Evolutionary conservation across 2,113 vertebrate genomes (phyloP).

Genomic region (Tauraco erythrolophus): DNA sequence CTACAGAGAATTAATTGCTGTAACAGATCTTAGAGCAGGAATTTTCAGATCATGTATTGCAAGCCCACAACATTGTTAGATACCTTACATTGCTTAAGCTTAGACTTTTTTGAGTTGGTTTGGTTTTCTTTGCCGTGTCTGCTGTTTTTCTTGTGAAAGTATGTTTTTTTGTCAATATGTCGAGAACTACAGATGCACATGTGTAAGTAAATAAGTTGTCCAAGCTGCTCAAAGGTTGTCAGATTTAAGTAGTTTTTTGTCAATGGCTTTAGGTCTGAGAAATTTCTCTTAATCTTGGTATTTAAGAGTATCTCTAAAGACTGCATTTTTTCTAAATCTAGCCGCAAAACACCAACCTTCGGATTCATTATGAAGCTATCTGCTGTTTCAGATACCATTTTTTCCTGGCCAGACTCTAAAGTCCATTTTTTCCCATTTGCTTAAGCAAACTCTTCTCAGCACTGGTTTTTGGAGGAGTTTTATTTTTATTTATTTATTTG

Average conservation of each 20-base stretch:
- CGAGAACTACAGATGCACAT: not conserved
- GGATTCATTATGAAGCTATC: not conserved
- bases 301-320: not conserved
- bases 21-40: not conserved
- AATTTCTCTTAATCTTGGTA: not conserved
- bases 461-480: not conserved
- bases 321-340: not conserved
- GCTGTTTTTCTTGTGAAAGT: not conserved
- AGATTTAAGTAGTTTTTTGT: not conserved
- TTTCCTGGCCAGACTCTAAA: not conserved
- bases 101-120: not conserved
- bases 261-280: not conserved
- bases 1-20: not conserved
- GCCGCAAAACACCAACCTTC: not conserved
- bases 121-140: not conserved
- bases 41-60: not conserved
- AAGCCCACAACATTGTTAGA: not conserved
- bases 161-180: not conserved
- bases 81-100: not conserved
- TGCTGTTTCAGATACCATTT: not conserved
- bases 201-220: not conserved
- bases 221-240: not conserved
- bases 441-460: not conserved
- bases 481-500: not conserved
- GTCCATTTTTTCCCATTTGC: not conserved